phyloP scores from a whole-genome alignment of 1,140 invertebrate genomes.

The Penaeus japonicus region DNA sequence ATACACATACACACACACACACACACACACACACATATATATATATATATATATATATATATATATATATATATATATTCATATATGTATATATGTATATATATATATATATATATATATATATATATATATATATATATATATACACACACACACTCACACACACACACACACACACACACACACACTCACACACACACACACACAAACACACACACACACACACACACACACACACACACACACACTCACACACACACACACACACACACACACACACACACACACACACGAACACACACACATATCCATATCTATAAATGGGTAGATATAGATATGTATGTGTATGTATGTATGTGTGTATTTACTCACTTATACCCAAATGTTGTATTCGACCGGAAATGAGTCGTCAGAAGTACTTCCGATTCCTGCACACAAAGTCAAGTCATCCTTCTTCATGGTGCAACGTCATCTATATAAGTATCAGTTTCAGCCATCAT shows the following conservation, averaged over 20 bases:
- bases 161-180: neutral
- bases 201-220: neutral
- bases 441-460: too few relatives aligned
- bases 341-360: constrained; percentile 23
- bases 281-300: neutral
- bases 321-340: constrained; percentile 16
- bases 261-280: neutral
- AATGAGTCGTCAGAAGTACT: too few relatives aligned
- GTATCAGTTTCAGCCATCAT: too few relatives aligned
- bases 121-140: constrained; percentile 6
- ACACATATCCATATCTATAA: neutral
- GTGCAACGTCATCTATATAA: too few relatives aligned
- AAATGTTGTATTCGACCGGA: neutral
- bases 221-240: neutral
- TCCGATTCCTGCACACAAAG: too few relatives aligned
- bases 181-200: neutral
- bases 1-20: constrained; percentile 16
- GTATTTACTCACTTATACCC: neutral
- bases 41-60: constrained; percentile 15
- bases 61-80: constrained; percentile 2
- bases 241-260: neutral
- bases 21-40: constrained; percentile 25
- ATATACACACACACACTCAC: constrained; percentile 16
- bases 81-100: constrained; percentile 14
- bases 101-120: constrained; percentile 20